Evolutionary conservation across 2,888 invertebrate genomes (phyloP), one percentile per base, ranked within the genome.

Genomic region (Athalia cordata): DNA sequence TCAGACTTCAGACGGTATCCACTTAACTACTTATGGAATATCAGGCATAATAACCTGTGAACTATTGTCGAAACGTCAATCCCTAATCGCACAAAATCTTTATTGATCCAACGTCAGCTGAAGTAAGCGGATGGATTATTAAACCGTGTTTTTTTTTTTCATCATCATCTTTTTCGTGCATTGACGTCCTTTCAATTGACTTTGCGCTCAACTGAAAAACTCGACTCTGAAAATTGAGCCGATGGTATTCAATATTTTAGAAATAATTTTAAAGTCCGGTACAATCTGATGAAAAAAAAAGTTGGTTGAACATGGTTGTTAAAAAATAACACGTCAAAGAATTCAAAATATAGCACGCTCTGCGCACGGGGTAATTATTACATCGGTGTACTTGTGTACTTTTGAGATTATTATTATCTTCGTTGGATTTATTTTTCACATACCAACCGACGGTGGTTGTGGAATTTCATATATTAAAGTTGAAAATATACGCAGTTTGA

Each of bases 401-500:
- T 47, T 65, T 45, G 11, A 47, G 4, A 65, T 65, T 29, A 55
- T n/a, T 7, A 55, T 7, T 43, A 7, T 29, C 4, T 13, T 29
- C 4, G 11, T 68, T 4, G 55, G 5, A 68, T 68, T 43, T 3
- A 52, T 55, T 55, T 52, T 29, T 55, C 9, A 11, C 43, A 43
- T 52, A 4, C n/a, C 29, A 52, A 6, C 68, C 11, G 47, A 59
- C 13, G 13, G n/a, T 13, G 59, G n/a, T 13, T 66, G 49, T 49
- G n/a, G n/a, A 9, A 7, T 47, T 57, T 13, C 13, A 59, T 72
- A 9, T 29, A 47, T 47, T 15, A 15, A 45, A 59, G 57, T 15
- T 11, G 62, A 13, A 29, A 59, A 59, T 52, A 72, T 45, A 45
- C 47, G 47, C 13, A 47, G 5, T 72, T 72, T 72, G 13, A 72